phyloP scores from a whole-genome alignment of 92 coral and sea anemone species.

The Porites rus region DNA sequence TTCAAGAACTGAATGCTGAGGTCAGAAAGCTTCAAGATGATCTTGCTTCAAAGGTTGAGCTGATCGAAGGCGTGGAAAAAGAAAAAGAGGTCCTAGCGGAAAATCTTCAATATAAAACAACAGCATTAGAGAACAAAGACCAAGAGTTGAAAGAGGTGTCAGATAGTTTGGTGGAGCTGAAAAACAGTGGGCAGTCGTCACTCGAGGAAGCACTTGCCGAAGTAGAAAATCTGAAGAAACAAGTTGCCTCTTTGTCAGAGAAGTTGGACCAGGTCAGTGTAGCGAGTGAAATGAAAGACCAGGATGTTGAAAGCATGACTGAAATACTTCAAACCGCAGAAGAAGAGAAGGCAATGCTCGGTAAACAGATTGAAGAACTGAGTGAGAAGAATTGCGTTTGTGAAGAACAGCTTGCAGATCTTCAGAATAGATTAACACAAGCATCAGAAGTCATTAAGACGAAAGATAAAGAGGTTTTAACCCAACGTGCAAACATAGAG shows the following conservation, averaged over 20 bases:
- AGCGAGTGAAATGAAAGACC: slow-evolving; percentile 38
- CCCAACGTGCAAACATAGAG: slow-evolving; percentile 1
- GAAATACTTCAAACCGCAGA: slow-evolving; percentile 21
- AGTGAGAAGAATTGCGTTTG: neutral
- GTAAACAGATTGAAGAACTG: neutral
- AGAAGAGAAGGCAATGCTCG: slow-evolving; percentile 30
- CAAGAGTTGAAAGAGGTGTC: slow-evolving; percentile 40
- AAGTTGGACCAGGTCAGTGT: slow-evolving; percentile 48
- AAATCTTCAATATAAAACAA: slow-evolving; percentile 36
- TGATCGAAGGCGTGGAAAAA: slow-evolving; percentile 29
- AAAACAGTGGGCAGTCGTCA: slow-evolving; percentile 20
- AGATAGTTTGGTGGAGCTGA: slow-evolving; percentile 26
- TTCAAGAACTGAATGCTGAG: slow-evolving; percentile 28
- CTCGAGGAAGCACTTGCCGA: slow-evolving; percentile 9
- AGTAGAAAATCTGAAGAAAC: slow-evolving; percentile 23
- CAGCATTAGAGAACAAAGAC: slow-evolving; percentile 64
- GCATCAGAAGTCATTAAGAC: slow-evolving; percentile 14
- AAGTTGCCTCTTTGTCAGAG: slow-evolving; percentile 34
- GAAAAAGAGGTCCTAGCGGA: slow-evolving; percentile 23
- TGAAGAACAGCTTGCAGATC: neutral
- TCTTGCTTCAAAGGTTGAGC: slow-evolving; percentile 38
- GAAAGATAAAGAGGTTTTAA: slow-evolving; percentile 30
- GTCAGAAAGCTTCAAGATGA: slow-evolving; percentile 23
- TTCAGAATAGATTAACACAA: neutral
- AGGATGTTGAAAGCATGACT: slow-evolving; percentile 32